Base-by-base conservation (phyloP, 2,797 vertebrate species). In the Chaetodon trifasciatus region DNA sequence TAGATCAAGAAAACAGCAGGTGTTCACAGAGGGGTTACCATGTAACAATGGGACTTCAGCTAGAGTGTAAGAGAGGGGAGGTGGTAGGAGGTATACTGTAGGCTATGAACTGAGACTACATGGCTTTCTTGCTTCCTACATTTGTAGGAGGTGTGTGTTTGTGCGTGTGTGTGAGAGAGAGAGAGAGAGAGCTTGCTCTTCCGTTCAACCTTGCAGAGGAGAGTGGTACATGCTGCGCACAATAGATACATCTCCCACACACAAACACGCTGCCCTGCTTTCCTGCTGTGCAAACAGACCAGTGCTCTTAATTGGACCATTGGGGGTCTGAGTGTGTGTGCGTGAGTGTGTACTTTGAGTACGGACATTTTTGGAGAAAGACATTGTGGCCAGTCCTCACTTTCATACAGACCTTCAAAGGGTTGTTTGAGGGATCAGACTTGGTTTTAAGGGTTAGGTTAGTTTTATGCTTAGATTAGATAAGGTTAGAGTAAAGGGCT, bases 171-270 rank as follows among this genome's bases (percentile, higher is more conserved):
- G 72, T 65, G 62, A 55, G 5, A 49, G 32, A 60, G 32, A 58
- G 13, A 21, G 37, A 35, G 60, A 24, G 58, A 74, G 66, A 56
- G 42, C 32, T 21, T 70, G 80, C 47, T 74, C 78, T 74, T 90
- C 82, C 56, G 46, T 68, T 85, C 80, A 83, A 89, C 83, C 86
- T 88, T 88, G 84, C 80, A 69, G 84, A 85, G 77, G 66, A 91
- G 81, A 83, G 65, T 63, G 70, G 77, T 53, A 73, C 86, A 85
- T 12, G 77, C 78, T 79, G 85, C 60, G 73, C 70, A 82, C 86
- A 84, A 86, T 56, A 84, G 79, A 83, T n/a, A 58, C 73, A 78
- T 86, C 87, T 88, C 91, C 84, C 82, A 82, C 88, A 84, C 86
- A 86, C 78, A 76, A 77, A 74, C 49, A 79, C 3, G 47, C 23